Conservation (phyloP, 2,797 vertebrate species). For the Acanthornis magna region DNA sequence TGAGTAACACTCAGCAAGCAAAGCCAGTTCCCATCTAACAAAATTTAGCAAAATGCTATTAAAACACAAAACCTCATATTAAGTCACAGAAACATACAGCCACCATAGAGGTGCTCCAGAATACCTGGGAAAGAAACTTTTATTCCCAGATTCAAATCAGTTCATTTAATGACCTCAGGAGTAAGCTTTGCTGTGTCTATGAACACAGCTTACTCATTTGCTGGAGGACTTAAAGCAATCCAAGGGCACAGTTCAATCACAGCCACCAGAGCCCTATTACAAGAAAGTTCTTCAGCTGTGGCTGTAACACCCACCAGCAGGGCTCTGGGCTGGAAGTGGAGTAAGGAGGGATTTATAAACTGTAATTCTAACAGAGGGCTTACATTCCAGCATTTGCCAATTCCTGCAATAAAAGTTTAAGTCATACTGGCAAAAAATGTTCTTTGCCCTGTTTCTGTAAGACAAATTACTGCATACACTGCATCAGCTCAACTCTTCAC, state of each 20-base stretch:
- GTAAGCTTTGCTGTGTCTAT: accelerated
- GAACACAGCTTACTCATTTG: background rate
- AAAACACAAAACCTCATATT: background rate
- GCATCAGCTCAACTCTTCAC: background rate
- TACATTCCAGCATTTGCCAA: background rate
- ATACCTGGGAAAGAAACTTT: background rate
- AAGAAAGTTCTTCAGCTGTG: background rate
- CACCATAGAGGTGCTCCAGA: accelerated
- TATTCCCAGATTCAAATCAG: background rate
- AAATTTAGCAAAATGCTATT: background rate
- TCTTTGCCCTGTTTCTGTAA: background rate
- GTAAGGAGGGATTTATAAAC: background rate
- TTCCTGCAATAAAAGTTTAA: background rate
- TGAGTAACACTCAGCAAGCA: background rate
- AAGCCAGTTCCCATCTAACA: background rate
- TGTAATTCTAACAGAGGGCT: background rate
- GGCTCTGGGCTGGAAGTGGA: background rate
- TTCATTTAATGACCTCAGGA: background rate
- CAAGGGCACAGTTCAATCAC: background rate
- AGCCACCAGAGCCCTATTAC: background rate
- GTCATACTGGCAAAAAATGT: background rate
- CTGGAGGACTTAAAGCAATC: background rate
- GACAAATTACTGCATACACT: background rate
- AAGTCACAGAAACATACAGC: background rate
- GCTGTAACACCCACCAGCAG: background rate